Evolutionary conservation across 2,888 invertebrate species (phyloP).

Genomic region (Drosophila suboccidentalis): DNA sequence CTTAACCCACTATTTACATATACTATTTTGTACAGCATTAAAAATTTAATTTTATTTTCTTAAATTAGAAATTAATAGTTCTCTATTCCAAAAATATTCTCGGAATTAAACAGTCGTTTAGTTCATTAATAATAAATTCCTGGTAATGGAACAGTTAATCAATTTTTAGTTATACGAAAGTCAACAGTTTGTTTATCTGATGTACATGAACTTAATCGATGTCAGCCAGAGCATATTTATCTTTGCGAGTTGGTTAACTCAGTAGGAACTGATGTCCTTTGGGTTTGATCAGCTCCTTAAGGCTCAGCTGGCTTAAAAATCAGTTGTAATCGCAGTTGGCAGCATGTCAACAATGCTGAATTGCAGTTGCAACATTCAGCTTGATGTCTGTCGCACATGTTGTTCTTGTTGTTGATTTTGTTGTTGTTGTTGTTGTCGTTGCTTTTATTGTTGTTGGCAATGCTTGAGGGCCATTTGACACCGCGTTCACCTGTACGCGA

Average conservation of each 20-base stretch:
- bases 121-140: too few relatives aligned
- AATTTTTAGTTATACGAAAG: too few relatives aligned
- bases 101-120: too few relatives aligned
- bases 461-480: constrained; percentile 57
- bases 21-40: too few relatives aligned
- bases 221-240: neutral
- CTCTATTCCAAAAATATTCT: too few relatives aligned
- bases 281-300: constrained; percentile 14
- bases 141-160: too few relatives aligned
- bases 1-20: too few relatives aligned
- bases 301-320: constrained; percentile 25
- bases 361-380: constrained; percentile 41
- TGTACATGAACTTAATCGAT: neutral
- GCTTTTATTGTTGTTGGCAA: constrained; percentile 13
- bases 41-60: too few relatives aligned
- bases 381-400: constrained; percentile 12
- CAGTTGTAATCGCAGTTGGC: constrained; percentile 24
- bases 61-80: too few relatives aligned
- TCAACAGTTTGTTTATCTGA: too few relatives aligned
- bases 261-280: neutral
- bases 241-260: neutral
- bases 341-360: constrained; percentile 60
- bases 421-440: constrained; percentile 9
- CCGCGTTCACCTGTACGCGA: constrained; percentile 35
- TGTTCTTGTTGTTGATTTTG: constrained; percentile 12